Conservation (phyloP, 2,797 vertebrate species). For the Sebastes glaucus region DNA sequence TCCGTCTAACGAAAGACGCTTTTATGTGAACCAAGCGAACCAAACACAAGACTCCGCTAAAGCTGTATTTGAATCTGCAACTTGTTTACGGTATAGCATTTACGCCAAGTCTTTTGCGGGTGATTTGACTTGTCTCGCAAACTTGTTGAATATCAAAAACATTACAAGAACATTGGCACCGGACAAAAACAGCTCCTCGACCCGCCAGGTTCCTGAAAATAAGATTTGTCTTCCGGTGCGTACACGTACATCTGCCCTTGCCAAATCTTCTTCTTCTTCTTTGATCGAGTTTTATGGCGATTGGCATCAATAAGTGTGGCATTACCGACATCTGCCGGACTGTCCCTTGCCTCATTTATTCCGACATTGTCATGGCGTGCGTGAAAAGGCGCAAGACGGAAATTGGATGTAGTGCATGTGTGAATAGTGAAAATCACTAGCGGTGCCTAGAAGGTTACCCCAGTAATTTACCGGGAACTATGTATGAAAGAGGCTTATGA, state of each 20-base stretch:
- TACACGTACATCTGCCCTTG: background rate
- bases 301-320: background rate
- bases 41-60: accelerated
- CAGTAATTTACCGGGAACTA: background rate
- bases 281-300: background rate
- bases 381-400: background rate
- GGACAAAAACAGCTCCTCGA: background rate
- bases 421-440: background rate
- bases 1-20: accelerated
- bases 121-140: too few relatives aligned
- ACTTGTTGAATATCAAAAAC: too few relatives aligned
- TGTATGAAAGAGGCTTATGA: background rate
- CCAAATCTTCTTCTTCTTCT: background rate
- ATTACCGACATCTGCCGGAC: background rate
- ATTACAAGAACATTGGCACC: too few relatives aligned
- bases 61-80: background rate
- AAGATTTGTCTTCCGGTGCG: background rate
- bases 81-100: background rate
- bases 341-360: background rate
- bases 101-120: accelerated
- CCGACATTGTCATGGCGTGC: accelerated
- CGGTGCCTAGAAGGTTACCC: background rate
- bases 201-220: background rate
- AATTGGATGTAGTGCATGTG: background rate
- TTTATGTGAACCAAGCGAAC: background rate